Evolutionary conservation across 2,113 vertebrate genomes (phyloP).

Genomic region (Tretioscincus oriximinensis): DNA sequence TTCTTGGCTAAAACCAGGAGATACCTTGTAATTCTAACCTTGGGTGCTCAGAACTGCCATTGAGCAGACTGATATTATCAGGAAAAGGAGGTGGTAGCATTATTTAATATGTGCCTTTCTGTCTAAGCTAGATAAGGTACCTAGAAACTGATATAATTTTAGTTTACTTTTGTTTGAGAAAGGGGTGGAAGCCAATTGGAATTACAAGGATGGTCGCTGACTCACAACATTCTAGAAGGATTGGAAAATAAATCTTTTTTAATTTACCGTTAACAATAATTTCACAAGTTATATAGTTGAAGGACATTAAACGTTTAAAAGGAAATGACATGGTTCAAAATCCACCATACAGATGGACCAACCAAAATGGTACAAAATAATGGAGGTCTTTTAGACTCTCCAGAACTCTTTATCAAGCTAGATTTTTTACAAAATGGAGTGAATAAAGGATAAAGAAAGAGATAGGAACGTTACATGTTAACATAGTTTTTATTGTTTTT

Average conservation of each 20-base stretch:
- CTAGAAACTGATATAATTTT: neutral
- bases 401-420: neutral
- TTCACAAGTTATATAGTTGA: too few species aligned
- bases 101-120: neutral
- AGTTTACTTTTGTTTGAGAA: neutral
- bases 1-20: too few species aligned
- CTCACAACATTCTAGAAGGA: neutral
- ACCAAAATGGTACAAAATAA: neutral
- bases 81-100: neutral
- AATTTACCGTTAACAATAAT: neutral
- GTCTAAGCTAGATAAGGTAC: neutral
- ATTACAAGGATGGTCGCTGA: neutral
- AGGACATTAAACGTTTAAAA: neutral
- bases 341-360: neutral
- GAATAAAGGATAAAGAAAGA: neutral
- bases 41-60: too few species aligned
- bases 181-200: neutral
- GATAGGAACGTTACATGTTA: too few species aligned
- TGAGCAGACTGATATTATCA: too few species aligned
- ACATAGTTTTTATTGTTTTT: too few species aligned
- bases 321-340: neutral
- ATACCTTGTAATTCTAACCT: too few species aligned
- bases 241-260: neutral
- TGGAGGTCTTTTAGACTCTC: neutral
- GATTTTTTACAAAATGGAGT: neutral